Percentiles rank a stretch among this genome's conserved stretches.
Evolutionary conservation across 2,113 vertebrate genomes (phyloP).

Genomic region (Aleadryas rufinucha): DNA sequence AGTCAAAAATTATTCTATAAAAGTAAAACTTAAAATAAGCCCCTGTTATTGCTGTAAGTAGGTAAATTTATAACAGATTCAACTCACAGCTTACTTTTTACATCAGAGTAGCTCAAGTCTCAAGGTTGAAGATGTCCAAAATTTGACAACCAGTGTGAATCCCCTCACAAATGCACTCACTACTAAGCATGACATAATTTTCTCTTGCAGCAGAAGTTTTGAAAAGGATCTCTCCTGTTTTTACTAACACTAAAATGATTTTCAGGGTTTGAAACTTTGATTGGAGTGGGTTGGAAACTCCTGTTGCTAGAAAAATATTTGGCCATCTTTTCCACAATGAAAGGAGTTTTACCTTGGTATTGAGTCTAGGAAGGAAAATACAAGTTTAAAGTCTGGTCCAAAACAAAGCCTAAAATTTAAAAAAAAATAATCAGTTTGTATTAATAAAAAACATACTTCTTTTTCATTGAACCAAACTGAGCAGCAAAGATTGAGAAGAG

Average conservation of each 20-base stretch:
- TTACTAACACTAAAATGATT: neutral
- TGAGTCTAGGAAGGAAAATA: neutral
- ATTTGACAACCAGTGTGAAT: neutral
- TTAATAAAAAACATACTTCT: neutral
- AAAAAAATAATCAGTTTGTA: neutral
- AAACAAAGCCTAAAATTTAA: neutral
- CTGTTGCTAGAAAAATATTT: neutral
- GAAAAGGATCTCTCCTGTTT: neutral
- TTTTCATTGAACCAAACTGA: neutral
- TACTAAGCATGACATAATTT: neutral
- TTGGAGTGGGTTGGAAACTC: neutral
- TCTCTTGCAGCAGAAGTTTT: neutral
- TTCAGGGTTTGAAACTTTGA: neutral
- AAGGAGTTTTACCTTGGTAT: neutral
- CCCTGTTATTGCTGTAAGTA: neutral
- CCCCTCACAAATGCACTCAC: neutral
- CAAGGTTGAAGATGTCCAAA: neutral
- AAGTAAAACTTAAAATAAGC: neutral
- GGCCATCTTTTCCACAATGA: neutral
- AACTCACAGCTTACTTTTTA: neutral
- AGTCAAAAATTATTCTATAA: slow-evolving; percentile 5
- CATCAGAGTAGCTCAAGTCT: neutral
- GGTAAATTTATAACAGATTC: neutral
- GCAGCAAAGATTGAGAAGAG: neutral
- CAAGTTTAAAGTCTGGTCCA: neutral